Base-by-base conservation (phyloP, 2,888 invertebrate species). In the Norana najaformis region DNA sequence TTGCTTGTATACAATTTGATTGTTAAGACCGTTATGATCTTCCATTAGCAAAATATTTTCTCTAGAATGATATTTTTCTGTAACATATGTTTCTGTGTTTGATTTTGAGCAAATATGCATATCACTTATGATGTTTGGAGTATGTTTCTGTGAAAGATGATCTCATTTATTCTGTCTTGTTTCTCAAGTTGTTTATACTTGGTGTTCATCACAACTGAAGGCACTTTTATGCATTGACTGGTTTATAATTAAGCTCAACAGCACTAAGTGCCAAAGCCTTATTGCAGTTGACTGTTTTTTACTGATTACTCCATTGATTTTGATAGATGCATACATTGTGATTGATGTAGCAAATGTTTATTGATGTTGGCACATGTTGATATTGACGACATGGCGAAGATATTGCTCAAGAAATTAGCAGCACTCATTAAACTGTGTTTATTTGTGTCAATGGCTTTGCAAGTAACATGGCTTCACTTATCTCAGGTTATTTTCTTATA, bases 401-500 rank as follows among this genome's bases (percentile, higher is more conserved):
- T 69, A 69, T 69, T 69, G 69, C 69, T 69, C 69, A 69, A 69
- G 69, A 30, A 69, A 69, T 69, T 69, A n/a, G 69, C 69, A n/a
- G 69, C 8, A 11, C 69, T n/a, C 69, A 69, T n/a, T 69, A 69
- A 69, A 5, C 8, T n/a, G 69, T 69, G 8, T 69, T 69, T 69
- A 69, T 30, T n/a, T n/a, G 30, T 69, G n/a, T 69, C 69, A 69
- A n/a, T 69, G 69, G 69, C 30, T 69, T 69, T 69, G 11, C 69
- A 69, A n/a, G 69, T 69, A 69, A 69, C n/a, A 11, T 69, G 30
- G 69, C 69, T 69, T 69, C 69, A 69, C 69, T 69, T n/a, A 69
- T n/a, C 69, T 69, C 69, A 69, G 69, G 69, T 69, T 69, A 69
- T 69, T 69, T n/a, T n/a, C 69, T 47, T 69, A 69, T 69, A 69